A percentile compares a stretch with the other conserved stretches of the same genome.
Evolutionary conservation across 2,113 vertebrate genomes (phyloP).

Genomic region (Todiramphus chloris): DNA sequence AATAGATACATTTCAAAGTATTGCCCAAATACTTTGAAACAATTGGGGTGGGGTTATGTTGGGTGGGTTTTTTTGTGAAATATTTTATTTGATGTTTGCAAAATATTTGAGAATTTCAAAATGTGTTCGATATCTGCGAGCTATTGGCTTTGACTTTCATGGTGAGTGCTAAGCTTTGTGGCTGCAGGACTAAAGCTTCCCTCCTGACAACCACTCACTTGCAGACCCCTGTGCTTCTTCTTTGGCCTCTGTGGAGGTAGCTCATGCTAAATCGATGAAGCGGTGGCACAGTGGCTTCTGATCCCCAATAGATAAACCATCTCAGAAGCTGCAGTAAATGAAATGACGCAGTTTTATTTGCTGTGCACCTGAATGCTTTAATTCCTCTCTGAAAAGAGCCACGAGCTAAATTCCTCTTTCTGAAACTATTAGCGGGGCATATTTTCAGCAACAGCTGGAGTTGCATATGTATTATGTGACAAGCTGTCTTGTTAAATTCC

Average conservation of each 20-base stretch:
- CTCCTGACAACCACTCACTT: neutral
- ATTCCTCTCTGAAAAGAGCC: neutral
- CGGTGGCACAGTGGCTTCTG: neutral
- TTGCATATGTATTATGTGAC: accelerated
- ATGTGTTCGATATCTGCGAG: constrained; percentile 1
- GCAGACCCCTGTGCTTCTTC: neutral
- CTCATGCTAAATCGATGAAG: neutral
- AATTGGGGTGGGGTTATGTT: neutral
- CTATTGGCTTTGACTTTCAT: neutral
- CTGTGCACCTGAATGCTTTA: neutral
- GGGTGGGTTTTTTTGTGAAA: neutral
- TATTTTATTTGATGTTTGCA: constrained; percentile 27
- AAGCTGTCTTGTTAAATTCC: neutral
- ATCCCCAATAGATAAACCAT: neutral
- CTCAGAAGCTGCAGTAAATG: neutral
- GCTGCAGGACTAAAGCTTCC: neutral
- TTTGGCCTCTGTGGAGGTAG: neutral
- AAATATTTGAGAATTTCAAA: neutral
- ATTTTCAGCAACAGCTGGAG: neutral
- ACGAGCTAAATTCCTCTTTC: neutral
- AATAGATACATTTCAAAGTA: constrained; percentile 20
- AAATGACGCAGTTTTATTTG: neutral
- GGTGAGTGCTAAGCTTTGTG: neutral
- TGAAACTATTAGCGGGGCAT: neutral
- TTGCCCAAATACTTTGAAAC: constrained; percentile 19